phyloP scores from a whole-genome alignment of 2,113 vertebrate species.

The Syrrhaptes paradoxus region DNA sequence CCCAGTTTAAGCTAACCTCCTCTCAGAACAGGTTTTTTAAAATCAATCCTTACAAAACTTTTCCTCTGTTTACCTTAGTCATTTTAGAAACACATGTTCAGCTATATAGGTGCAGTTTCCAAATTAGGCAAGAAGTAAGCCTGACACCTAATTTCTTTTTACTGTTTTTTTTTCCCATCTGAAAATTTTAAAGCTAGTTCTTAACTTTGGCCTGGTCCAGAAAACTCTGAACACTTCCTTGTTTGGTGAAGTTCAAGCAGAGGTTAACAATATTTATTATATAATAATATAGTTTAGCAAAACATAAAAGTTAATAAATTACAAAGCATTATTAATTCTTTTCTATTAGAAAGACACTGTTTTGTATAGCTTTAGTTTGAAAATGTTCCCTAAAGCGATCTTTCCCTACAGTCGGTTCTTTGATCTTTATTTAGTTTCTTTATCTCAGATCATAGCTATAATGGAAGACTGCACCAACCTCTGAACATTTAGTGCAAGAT shows the following conservation, averaged over 20 bases:
- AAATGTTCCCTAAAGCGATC: neutral
- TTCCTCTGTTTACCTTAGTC: neutral
- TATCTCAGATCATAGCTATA: neutral
- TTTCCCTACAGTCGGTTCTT: neutral
- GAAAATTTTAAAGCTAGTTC: neutral
- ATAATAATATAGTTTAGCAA: neutral
- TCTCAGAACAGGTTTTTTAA: neutral
- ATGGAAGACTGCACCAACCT: neutral
- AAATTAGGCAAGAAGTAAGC: neutral
- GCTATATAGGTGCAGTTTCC: neutral
- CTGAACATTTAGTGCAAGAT: neutral
- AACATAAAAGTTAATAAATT: slow-evolving; percentile 34
- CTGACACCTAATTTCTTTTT: neutral
- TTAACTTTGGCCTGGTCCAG: neutral
- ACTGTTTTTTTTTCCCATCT: neutral
- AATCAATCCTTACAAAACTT: neutral
- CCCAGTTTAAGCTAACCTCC: neutral
- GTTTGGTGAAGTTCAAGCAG: slow-evolving; percentile 1
- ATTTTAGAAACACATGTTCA: neutral
- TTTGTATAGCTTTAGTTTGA: neutral
- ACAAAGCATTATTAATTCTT: neutral
- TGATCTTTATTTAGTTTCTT: slow-evolving; percentile 30
- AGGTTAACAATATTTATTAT: neutral
- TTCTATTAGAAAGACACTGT: neutral
- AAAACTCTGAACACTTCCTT: neutral